Conservation (phyloP, 2,797 vertebrate species). For the Cynodonichthys magdalenae region DNA sequence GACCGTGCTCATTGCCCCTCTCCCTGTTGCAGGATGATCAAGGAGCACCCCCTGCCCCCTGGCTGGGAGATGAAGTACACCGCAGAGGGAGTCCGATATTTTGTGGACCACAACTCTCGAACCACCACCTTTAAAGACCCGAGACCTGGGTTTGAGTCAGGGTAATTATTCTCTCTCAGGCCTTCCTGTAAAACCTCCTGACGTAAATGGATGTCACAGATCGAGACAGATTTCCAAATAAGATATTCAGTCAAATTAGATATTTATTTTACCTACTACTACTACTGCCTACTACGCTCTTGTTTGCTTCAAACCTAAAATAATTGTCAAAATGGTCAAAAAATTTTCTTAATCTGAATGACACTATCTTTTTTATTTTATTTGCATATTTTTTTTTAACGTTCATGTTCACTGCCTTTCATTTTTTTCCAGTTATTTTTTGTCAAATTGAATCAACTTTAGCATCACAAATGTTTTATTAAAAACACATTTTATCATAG, state of each 20-base stretch:
- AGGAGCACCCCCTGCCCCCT: slow-evolving; percentile 94
- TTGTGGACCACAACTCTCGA: slow-evolving; percentile 97
- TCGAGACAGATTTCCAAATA: slow-evolving; percentile 15
- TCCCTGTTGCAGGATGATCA: slow-evolving; percentile 91
- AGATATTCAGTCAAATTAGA: background rate
- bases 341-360: slow-evolving; percentile 7
- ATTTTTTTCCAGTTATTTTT: slow-evolving; percentile 23
- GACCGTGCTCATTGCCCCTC: slow-evolving; percentile 72
- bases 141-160: slow-evolving; percentile 94
- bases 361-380: slow-evolving; percentile 10
- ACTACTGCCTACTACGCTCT: slow-evolving; percentile 2
- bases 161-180: slow-evolving; percentile 81
- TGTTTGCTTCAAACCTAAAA: slow-evolving; percentile 15
- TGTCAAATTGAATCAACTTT: background rate
- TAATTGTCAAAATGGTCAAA: background rate
- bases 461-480: slow-evolving; percentile 5
- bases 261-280: slow-evolving; percentile 13
- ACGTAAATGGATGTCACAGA: slow-evolving; percentile 4
- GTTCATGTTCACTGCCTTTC: slow-evolving; percentile 21
- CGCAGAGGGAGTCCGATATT: slow-evolving; percentile 94
- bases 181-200: slow-evolving; percentile 37
- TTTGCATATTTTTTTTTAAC: slow-evolving; percentile 1
- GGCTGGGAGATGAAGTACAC: slow-evolving; percentile 99
- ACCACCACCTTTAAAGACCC: slow-evolving; percentile 99
- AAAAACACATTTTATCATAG: slow-evolving; percentile 1